Conservation (phyloP, 2,113 vertebrate genomes). For the Elanoides forficatus region DNA sequence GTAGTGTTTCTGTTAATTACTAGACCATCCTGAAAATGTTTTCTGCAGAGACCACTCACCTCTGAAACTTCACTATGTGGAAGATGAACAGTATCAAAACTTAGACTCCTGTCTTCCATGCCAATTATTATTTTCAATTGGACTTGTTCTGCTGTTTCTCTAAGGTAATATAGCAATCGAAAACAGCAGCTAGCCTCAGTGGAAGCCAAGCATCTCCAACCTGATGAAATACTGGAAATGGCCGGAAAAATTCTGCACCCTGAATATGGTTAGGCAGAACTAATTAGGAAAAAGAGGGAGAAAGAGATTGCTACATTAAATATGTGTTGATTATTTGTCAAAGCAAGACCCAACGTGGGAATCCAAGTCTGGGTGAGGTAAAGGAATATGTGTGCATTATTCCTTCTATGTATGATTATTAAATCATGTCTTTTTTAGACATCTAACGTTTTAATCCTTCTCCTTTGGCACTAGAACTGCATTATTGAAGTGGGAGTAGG, state of each 20-base stretch:
- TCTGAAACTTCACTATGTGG: background rate
- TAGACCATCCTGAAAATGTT: background rate
- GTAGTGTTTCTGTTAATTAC: background rate
- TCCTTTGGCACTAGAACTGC: background rate
- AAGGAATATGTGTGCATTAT: background rate
- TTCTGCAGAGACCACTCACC: background rate
- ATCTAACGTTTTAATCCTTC: background rate
- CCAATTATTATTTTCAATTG: background rate
- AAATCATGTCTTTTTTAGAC: background rate
- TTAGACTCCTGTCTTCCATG: background rate
- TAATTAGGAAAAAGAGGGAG: background rate
- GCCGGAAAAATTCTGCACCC: background rate
- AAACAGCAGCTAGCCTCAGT: background rate
- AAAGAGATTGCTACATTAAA: background rate
- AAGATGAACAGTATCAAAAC: background rate
- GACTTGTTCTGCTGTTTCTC: background rate
- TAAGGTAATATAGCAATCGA: background rate
- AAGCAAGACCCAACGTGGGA: background rate
- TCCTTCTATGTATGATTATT: background rate
- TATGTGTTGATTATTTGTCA: background rate
- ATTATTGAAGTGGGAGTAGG: constrained; percentile 25
- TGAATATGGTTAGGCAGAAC: background rate
- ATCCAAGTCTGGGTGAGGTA: background rate
- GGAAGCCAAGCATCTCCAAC: background rate
- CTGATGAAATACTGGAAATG: background rate